Conservation (phyloP, 2,888 invertebrate genomes). For the Tenthredo distinguenda region DNA sequence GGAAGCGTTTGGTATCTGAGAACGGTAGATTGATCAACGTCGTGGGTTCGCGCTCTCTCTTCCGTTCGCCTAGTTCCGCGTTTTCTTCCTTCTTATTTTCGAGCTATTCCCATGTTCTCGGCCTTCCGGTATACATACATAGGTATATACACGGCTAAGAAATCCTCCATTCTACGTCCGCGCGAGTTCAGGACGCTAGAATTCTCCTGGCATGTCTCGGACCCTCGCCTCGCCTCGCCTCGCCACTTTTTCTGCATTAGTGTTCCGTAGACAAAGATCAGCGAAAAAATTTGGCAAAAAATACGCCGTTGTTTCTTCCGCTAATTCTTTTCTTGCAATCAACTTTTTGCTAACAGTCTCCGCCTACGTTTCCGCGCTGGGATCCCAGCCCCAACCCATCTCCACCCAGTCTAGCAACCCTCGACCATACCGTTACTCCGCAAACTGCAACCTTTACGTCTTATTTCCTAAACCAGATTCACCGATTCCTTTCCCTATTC, state of each 20-base stretch:
- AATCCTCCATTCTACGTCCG: conserved; percentile 70
- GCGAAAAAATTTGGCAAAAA: conserved; percentile 57
- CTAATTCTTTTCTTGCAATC: conserved; percentile 71
- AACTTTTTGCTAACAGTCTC: conserved; percentile 63
- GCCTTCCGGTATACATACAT: conserved; percentile 56
- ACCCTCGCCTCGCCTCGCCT: conserved; percentile 56
- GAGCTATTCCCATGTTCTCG: conserved; percentile 54
- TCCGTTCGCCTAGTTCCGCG: conserved; percentile 44
- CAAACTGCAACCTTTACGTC: conserved; percentile 35
- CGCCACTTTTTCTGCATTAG: conserved; percentile 51
- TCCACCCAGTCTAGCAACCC: background rate
- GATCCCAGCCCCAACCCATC: background rate
- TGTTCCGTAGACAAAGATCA: conserved; percentile 66
- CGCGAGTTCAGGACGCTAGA: conserved; percentile 62
- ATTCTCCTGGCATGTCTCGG: conserved; percentile 64
- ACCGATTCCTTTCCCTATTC: background rate
- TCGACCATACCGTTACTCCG: background rate
- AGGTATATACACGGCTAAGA: conserved; percentile 51
- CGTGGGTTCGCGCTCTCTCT: conserved; percentile 59
- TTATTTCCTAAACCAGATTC: conserved; percentile 20
- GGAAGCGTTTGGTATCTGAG: conserved; percentile 64
- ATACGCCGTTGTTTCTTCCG: conserved; percentile 67
- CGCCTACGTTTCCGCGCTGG: conserved; percentile 42
- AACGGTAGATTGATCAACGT: conserved; percentile 74
- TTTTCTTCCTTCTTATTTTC: conserved; percentile 59